These are phyloP conservation scores for Tenebrosternarchus preto DNA, from an alignment of 2,113 vertebrate genomes.

Conservation along the genomic window DNA sequence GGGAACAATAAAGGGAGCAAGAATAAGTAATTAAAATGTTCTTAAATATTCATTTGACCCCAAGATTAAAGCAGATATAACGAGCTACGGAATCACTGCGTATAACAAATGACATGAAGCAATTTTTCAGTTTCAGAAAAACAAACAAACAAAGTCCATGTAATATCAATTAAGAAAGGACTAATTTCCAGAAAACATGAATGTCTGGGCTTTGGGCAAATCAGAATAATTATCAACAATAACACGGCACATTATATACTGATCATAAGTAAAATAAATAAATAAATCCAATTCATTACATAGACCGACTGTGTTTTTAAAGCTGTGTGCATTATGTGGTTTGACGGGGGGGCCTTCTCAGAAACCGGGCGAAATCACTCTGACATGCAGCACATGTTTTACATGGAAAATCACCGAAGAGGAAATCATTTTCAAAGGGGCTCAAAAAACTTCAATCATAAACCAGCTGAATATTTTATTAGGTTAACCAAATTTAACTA, in stretches of 20 bases:
- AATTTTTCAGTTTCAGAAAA: no score
- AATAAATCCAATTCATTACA: no score
- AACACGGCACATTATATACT: neutral
- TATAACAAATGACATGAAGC: slow-evolving; percentile 10
- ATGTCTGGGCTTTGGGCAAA: slow-evolving; percentile 7
- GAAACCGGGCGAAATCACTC: neutral
- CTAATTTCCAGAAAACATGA: neutral
- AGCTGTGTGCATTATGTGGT: neutral
- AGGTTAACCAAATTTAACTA: no score
- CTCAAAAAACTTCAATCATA: neutral
- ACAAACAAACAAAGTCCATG: neutral
- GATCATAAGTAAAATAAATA: no score
- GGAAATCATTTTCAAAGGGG: neutral
- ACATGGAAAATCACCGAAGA: no score
- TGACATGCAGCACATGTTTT: no score
- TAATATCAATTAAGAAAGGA: slow-evolving; percentile 19
- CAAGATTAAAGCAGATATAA: slow-evolving; percentile 27
- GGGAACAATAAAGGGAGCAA: no score
- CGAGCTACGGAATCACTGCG: slow-evolving; percentile 1
- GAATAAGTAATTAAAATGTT: no score
- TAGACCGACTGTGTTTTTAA: neutral
- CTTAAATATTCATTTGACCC: no score
- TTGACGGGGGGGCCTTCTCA: neutral
- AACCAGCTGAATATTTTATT: no score
- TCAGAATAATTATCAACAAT: neutral